phyloP scores from a whole-genome alignment of 1,140 invertebrate genomes.

The Ceratoteleas bidentatus region DNA sequence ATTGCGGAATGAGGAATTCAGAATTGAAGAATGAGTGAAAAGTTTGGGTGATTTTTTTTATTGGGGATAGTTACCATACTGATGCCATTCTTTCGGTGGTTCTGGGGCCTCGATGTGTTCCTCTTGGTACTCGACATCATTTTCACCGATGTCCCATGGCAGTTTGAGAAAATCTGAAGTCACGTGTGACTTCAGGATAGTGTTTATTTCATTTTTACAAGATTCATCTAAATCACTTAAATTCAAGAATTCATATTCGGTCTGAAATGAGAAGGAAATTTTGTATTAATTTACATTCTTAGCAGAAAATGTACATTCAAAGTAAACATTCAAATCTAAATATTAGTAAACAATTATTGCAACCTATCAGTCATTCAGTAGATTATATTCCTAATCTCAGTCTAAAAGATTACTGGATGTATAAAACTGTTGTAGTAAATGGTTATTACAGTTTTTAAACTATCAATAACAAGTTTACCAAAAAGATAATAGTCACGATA shows the following conservation, averaged over 20 bases:
- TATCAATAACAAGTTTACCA: no score
- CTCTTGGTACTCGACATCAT: slow-evolving; percentile 43
- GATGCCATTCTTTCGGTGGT: slow-evolving; percentile 69
- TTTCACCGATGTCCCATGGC: slow-evolving; percentile 75
- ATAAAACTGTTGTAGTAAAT: no score
- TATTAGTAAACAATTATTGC: no score
- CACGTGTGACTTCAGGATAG: slow-evolving; percentile 71
- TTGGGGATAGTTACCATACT: slow-evolving; percentile 69
- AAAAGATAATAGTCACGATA: no score
- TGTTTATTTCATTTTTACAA: slow-evolving; percentile 72
- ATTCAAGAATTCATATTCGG: slow-evolving; percentile 77
- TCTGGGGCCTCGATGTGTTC: slow-evolving; percentile 62
- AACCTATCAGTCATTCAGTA: no score
- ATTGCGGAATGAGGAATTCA: no score
- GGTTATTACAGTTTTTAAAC: no score
- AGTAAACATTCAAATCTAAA: no score
- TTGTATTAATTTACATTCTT: neutral
- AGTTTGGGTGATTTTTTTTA: neutral
- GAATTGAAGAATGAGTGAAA: no score
- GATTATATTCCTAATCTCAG: no score
- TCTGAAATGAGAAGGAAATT: slow-evolving; percentile 67
- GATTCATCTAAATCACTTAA: slow-evolving; percentile 75
- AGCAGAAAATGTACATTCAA: no score
- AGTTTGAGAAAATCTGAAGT: slow-evolving; percentile 73
- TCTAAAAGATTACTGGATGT: no score